Evolutionary conservation across 2,113 vertebrate genomes (phyloP).

Genomic region (Arizona elegans): DNA sequence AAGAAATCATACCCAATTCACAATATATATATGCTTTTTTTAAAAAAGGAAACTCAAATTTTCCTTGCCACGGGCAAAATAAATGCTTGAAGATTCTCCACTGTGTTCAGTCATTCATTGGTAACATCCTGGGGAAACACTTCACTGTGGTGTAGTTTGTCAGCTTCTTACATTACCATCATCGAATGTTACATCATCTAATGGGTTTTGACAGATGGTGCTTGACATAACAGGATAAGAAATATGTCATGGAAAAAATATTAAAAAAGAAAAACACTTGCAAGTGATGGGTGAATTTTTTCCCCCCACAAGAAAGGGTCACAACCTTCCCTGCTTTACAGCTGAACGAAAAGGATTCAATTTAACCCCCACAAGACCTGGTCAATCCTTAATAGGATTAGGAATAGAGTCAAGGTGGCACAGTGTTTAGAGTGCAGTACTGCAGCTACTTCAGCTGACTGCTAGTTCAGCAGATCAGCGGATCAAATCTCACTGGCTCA

Average conservation of each 20-base stretch:
- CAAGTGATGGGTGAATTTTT: neutral
- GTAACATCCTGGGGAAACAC: neutral
- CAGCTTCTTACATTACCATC: slow-evolving; percentile 7
- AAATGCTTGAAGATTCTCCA: neutral
- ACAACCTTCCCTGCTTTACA: neutral
- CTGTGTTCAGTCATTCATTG: neutral
- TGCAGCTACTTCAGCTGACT: too few species aligned
- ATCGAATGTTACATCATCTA: slow-evolving; percentile 8
- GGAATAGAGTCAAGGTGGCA: too few species aligned
- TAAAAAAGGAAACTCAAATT: neutral
- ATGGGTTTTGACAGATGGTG: slow-evolving; percentile 5
- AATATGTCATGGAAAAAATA: neutral
- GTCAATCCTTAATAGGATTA: neutral
- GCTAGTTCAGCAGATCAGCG: too few species aligned
- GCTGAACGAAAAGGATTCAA: neutral
- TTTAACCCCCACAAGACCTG: neutral
- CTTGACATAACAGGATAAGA: slow-evolving; percentile 11
- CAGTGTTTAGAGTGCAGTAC: too few species aligned
- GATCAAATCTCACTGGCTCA: too few species aligned
- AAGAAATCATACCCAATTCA: neutral
- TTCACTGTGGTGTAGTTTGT: neutral
- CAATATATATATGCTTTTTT: neutral
- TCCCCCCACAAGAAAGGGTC: neutral
- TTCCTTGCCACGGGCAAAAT: neutral
- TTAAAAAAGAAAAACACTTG: neutral